A percentile compares a stretch with the other conserved stretches of the same genome.
phyloP scores from a whole-genome alignment of 2,113 vertebrate genomes.

The Poeciliopsis retropinna region DNA sequence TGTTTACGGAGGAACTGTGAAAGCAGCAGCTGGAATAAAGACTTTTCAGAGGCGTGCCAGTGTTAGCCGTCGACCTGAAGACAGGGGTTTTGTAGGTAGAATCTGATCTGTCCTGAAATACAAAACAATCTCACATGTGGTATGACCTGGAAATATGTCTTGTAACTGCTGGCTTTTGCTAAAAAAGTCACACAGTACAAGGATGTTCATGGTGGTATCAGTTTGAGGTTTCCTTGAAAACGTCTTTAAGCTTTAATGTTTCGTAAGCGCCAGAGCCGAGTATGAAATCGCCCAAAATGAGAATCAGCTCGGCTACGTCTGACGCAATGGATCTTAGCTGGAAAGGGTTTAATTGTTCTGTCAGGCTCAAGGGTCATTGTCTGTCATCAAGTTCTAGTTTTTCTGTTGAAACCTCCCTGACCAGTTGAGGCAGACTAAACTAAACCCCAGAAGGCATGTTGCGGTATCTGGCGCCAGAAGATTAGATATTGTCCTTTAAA shows the following conservation, averaged over 20 bases:
- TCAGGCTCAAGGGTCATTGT: background rate
- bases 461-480: no score
- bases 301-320: background rate
- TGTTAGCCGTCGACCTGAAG: slow-evolving; percentile 9
- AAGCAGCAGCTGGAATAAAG: slow-evolving; percentile 46
- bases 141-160: background rate
- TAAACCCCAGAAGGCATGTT: no score
- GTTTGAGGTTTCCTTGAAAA: background rate
- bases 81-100: slow-evolving; percentile 9
- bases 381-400: background rate
- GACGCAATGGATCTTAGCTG: no score
- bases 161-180: slow-evolving; percentile 9
- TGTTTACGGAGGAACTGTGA: slow-evolving; percentile 53
- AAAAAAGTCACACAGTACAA: background rate
- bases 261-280: background rate
- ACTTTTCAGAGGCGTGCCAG: slow-evolving; percentile 28
- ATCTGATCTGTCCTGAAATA: background rate
- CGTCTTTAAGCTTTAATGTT: background rate
- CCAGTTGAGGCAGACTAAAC: no score
- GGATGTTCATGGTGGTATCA: background rate
- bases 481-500: no score
- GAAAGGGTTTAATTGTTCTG: background rate
- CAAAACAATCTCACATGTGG: background rate
- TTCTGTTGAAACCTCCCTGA: no score
- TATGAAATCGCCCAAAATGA: background rate